Base-by-base conservation (phyloP, 2,797 vertebrate species). In the Staurois parvus region DNA sequence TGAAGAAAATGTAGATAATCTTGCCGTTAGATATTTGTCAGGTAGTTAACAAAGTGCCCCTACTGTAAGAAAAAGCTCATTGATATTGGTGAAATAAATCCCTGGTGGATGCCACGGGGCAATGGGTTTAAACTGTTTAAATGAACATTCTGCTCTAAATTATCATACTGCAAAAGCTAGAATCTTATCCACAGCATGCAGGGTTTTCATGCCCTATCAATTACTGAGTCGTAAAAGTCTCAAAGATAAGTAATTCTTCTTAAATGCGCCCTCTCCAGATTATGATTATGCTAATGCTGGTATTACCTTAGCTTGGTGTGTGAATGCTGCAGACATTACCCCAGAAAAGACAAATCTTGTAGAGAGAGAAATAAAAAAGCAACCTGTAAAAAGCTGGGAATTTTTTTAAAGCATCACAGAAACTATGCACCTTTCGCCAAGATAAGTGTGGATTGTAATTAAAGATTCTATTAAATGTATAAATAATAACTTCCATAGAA, bases 121-220 rank as follows among this genome's bases (percentile, higher is more conserved):
- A 85, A 85, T 79, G 83, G 67, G 78, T 79, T 85, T 79, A 85
- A 79, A 79, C 56, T 64, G 76, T 79, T 72, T 62, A 79, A 73
- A 85, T 85, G 56, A 79, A 73, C 83, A 73, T 72, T 52, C 62
- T 42, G 26, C 76, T 73, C 45, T 70, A 70, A 78, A 85, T 79
- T 73, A 85, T 59, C 76, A 72, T 73, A 48, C 56, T 64, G 48
- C 37, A 69, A 74, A 72, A 72, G 62, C 56, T 48, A 26, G n/a
- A 72, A 66, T 45, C 68, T 79, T 73, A 85, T 85, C 76, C 77
- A 64, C 76, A 72, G 69, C 64, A 73, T 40, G 70, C 69, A 73
- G 83, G 30, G 12, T 67, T 77, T 56, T 40, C 42, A 26, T 30
- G 40, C 62, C 76, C 48, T 72, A 69, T 70, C 73, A 77, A 84